Evolutionary conservation across 2,888 invertebrate species (phyloP).

Genomic region (Sminthurinus aureus): DNA sequence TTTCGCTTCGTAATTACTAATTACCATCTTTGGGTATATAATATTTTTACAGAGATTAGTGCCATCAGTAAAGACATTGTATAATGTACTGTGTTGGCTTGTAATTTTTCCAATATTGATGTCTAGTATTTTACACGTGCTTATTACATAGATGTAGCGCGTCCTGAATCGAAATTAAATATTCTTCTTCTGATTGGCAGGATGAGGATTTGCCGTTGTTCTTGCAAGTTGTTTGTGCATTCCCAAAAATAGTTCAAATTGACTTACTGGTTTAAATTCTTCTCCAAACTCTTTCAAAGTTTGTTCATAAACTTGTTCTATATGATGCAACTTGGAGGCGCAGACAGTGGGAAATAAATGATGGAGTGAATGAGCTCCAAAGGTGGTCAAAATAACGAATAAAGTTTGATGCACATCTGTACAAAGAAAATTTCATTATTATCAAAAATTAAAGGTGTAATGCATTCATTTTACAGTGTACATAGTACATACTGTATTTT

Average conservation of each 20-base stretch:
- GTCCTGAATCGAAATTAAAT: neutral
- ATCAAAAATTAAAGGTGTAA: too few relatives aligned
- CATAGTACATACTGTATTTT: too few relatives aligned
- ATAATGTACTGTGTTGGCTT: too few relatives aligned
- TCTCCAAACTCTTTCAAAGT: conserved; percentile 73
- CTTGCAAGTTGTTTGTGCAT: conserved; percentile 72
- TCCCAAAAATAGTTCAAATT: conserved; percentile 72
- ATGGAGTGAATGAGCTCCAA: conserved; percentile 79
- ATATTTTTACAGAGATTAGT: too few relatives aligned
- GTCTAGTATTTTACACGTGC: too few relatives aligned
- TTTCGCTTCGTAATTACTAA: too few relatives aligned
- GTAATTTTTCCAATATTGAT: too few relatives aligned
- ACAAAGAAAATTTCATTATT: conserved; percentile 62
- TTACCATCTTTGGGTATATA: too few relatives aligned
- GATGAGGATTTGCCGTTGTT: conserved; percentile 62
- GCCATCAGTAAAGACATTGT: too few relatives aligned
- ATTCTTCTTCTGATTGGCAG: neutral
- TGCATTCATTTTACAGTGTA: too few relatives aligned
- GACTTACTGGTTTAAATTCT: conserved; percentile 64
- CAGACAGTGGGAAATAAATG: conserved; percentile 84
- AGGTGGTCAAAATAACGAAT: conserved; percentile 65
- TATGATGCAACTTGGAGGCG: conserved; percentile 73
- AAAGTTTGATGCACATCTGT: conserved; percentile 64
- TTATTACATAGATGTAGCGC: too few relatives aligned
- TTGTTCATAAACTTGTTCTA: conserved; percentile 71